phyloP scores from a whole-genome alignment of 2,113 vertebrate species.

The Chascanopsetta lugubris region DNA sequence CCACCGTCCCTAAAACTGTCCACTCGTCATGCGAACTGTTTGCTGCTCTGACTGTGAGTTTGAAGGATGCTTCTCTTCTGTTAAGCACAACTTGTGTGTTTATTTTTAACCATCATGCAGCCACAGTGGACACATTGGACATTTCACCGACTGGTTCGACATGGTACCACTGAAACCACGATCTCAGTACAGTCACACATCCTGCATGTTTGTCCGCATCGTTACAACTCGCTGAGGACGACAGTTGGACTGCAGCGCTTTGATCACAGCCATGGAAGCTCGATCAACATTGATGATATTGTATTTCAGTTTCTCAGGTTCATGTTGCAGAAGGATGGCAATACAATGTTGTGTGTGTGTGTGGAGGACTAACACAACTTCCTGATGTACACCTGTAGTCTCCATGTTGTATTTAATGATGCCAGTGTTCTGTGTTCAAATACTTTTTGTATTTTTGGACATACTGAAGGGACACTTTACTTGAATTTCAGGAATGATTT shows the following conservation, averaged over 20 bases:
- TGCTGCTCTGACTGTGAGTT: background rate
- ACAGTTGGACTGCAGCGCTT: slow-evolving; percentile 1
- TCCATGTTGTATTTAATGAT: background rate
- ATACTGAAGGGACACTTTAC: slow-evolving; percentile 11
- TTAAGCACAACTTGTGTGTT: background rate
- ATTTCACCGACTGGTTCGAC: slow-evolving; percentile 4
- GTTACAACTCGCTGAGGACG: background rate
- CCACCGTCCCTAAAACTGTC: background rate
- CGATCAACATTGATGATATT: slow-evolving; percentile 9
- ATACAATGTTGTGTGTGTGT: background rate
- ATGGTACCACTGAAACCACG: background rate
- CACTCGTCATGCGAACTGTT: background rate
- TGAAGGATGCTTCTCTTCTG: background rate
- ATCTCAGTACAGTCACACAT: slow-evolving; percentile 3
- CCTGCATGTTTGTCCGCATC: background rate
- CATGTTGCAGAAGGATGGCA: slow-evolving; percentile 22
- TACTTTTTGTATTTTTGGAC: slow-evolving; percentile 17
- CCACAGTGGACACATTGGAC: background rate
- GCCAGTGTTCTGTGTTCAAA: slow-evolving; percentile 26
- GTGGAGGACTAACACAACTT: slow-evolving; percentile 2
- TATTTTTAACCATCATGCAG: slow-evolving; percentile 21
- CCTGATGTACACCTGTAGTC: background rate
- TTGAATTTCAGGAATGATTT: slow-evolving; percentile 33
- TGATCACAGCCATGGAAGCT: background rate
- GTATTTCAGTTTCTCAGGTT: slow-evolving; percentile 47